Evolutionary conservation across 2,113 vertebrate species (phyloP), one percentile per base, ranked within the genome.

Genomic region (Pterocles gutturalis): DNA sequence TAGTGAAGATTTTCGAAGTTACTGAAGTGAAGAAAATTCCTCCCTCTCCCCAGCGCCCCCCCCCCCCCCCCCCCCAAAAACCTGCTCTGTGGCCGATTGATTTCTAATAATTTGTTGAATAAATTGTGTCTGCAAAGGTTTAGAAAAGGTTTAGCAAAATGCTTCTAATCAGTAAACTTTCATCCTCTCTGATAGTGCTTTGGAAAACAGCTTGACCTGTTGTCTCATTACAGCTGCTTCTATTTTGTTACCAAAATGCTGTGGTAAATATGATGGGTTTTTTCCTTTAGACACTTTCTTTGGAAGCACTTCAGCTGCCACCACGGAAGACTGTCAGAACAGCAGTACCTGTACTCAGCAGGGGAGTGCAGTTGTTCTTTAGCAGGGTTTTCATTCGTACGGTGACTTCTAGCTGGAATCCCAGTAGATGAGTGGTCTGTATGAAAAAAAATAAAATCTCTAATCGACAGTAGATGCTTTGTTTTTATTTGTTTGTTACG

Each of bases 301-400:
- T 82, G 17, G 8, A 19, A 60, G 48, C 17, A 7, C 29, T 78
- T 87, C 24, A 18, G 20, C 69, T 12, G 3, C 57, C 46, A 43
- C 29, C 10, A 9, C 34, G 20, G 17, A 36, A 29, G 48, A 14
- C 36, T 46, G 24, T 24, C 60, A 43, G 36, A 0, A 4, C 0
- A 3, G 48, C 15, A 9, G 66, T 54, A 60, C 46, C 61, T 36
- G 2, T 38, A 41, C 45, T 65, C 24, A 25, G 80, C 67, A 25
- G 13, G 13, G 57, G 24, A 43, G 43, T 4, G 1, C 38, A 11
- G 8, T 33, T 57, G 28, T 13, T 58, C 66, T 65, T 28, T 14
- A n/a, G 21, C 55, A 31, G 48, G 7, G 4, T 45, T 90, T 77
- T 83, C 20, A 14, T 61, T 83, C 31, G 10, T 55, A 4, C 19